These are phyloP conservation scores for Agelastica alni DNA, from an alignment of 2,888 invertebrate species.

Conservation along the genomic window DNA sequence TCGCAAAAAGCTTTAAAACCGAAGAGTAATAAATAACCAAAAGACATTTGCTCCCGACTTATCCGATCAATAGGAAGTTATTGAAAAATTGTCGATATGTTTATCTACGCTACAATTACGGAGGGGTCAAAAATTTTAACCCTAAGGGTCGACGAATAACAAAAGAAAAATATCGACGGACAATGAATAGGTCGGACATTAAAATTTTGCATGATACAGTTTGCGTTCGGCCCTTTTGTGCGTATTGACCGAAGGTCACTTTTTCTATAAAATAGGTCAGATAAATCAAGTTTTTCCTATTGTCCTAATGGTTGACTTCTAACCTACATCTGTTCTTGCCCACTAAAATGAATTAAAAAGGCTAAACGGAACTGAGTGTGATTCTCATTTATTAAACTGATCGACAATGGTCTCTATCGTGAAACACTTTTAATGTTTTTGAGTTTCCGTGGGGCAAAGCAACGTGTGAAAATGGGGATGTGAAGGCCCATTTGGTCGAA, in stretches of 20 bases:
- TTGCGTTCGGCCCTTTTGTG: conserved; percentile 45
- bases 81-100: conserved; percentile 57
- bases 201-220: conserved; percentile 53
- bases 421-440: not conserved
- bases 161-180: conserved; percentile 45
- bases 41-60: conserved; percentile 25
- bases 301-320: conserved; percentile 55
- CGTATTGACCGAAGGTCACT: conserved; percentile 40
- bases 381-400: not conserved
- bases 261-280: conserved; percentile 51
- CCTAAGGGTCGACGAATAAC: conserved; percentile 48
- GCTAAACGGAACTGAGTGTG: not conserved
- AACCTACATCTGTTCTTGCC: conserved; percentile 57
- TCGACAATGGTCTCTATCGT: not conserved
- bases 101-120: conserved; percentile 56
- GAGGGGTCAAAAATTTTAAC: conserved; percentile 57
- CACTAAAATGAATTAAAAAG: conserved; percentile 42
- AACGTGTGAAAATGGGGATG: conserved; percentile 1
- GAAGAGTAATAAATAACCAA: conserved; percentile 28
- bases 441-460: not conserved
- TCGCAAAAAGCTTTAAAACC: conserved; percentile 15
- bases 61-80: conserved; percentile 34
- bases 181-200: conserved; percentile 48
- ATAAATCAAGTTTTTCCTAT: conserved; percentile 56
- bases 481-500: no score